phyloP scores from a whole-genome alignment of 2,113 vertebrate species.

The Erpornis zantholeuca region DNA sequence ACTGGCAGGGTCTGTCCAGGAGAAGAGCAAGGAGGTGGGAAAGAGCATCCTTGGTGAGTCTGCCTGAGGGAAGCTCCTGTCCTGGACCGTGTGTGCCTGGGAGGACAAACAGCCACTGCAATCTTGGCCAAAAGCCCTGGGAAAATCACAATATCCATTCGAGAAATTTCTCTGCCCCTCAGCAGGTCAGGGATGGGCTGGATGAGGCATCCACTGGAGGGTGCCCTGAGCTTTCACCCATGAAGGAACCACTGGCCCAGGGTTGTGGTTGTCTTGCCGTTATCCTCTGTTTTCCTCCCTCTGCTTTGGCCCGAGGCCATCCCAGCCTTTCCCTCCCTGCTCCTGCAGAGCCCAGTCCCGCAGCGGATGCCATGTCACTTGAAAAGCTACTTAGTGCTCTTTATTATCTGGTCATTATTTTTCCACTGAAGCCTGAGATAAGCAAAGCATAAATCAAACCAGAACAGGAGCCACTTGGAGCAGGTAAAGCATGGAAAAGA shows the following conservation, averaged over 20 bases:
- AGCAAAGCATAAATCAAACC: constrained; percentile 33
- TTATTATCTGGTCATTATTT: constrained; percentile 64
- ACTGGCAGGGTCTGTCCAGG: neutral
- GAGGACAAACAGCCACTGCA: neutral
- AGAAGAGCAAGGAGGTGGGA: neutral
- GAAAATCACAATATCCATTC: neutral
- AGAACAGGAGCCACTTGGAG: constrained; percentile 20
- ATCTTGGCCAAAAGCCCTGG: neutral
- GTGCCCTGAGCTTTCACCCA: neutral
- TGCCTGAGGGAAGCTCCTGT: accelerated
- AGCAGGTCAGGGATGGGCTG: neutral
- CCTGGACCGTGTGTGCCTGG: accelerated
- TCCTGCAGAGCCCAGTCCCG: neutral
- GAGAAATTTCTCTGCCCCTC: neutral
- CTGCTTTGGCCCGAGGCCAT: neutral
- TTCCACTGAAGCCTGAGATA: constrained; percentile 39
- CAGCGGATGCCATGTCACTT: neutral
- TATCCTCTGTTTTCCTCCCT: neutral
- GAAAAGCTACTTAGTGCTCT: constrained; percentile 56
- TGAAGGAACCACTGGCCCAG: neutral
- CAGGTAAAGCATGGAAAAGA: constrained; percentile 17
- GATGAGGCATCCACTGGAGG: neutral
- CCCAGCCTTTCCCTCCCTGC: neutral
- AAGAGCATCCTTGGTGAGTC: neutral
- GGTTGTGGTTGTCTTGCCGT: neutral